Conservation (phyloP, 1,140 invertebrate genomes). For the Leptinotarsa lineolata region DNA sequence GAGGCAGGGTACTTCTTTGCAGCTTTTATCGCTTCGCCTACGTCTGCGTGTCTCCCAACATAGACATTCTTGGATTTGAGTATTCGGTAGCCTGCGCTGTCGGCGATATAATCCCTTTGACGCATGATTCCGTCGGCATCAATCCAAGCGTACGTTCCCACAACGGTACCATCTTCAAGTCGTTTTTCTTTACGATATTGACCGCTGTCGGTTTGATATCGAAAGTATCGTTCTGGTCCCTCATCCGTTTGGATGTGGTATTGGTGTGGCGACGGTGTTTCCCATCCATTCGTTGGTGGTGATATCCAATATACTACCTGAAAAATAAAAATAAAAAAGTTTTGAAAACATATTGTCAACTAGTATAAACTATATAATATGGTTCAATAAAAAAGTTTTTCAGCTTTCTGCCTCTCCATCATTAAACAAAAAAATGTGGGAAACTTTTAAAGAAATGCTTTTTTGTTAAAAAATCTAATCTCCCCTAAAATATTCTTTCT, state of each 20-base stretch:
- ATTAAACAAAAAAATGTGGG: too few relatives aligned
- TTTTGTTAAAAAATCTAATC: too few relatives aligned
- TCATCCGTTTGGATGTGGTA: constrained; percentile 93
- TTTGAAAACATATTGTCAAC: too few relatives aligned
- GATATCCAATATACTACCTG: constrained; percentile 33
- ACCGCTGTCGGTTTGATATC: constrained; percentile 84
- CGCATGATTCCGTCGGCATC: constrained; percentile 79
- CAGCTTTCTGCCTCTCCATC: too few relatives aligned
- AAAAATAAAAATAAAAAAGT: constrained; percentile 22
- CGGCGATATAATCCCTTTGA: constrained; percentile 85
- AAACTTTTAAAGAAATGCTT: too few relatives aligned
- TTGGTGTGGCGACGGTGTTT: constrained; percentile 65
- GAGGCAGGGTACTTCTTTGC: constrained; percentile 72
- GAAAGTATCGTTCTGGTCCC: constrained; percentile 81
- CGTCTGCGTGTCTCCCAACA: constrained; percentile 71
- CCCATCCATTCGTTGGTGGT: constrained; percentile 54
- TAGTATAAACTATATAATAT: too few relatives aligned
- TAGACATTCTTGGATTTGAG: constrained; percentile 79
- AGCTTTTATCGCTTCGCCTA: constrained; percentile 69
- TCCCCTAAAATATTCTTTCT: too few relatives aligned
- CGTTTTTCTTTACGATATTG: constrained; percentile 87
- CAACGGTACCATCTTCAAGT: constrained; percentile 78
- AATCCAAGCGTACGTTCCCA: constrained; percentile 80
- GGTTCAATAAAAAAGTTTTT: too few relatives aligned
- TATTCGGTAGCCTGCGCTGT: constrained; percentile 77